Evolutionary conservation across 2,797 vertebrate genomes (phyloP).

Genomic region (Lepidocolaptes lacrymiger): DNA sequence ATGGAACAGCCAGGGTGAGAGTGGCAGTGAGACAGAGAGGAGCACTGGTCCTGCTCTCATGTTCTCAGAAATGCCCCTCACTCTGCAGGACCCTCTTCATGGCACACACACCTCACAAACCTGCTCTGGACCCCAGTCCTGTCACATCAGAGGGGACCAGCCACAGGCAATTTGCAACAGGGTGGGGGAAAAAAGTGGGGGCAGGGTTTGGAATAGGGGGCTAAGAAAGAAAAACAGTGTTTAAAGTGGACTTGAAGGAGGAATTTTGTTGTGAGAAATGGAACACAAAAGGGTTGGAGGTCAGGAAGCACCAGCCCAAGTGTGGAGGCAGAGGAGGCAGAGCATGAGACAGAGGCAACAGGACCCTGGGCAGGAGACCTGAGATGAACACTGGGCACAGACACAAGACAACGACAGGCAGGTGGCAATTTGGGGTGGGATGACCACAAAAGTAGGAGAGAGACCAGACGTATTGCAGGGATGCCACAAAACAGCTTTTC

Average conservation of each 20-base stretch:
- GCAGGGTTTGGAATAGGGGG: background rate
- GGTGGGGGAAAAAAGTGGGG: background rate
- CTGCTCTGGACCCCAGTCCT: background rate
- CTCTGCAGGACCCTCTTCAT: background rate
- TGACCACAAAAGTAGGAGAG: background rate
- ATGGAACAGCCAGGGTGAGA: background rate
- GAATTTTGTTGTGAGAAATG: background rate
- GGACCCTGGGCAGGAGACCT: background rate
- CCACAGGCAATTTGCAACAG: no score
- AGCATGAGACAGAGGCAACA: accelerated
- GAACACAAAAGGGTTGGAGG: background rate
- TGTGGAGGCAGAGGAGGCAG: background rate
- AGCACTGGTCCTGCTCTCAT: background rate
- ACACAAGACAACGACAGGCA: no score
- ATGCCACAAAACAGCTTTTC: background rate
- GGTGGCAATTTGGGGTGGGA: accelerated
- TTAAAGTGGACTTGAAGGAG: background rate
- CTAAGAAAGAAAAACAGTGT: background rate
- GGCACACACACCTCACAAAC: accelerated
- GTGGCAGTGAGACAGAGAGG: accelerated
- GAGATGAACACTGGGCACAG: background rate
- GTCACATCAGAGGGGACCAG: background rate
- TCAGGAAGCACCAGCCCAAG: background rate
- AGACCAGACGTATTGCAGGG: background rate
- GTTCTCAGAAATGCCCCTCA: background rate